These are phyloP conservation scores for Sturmia bella DNA, from an alignment of 2,888 invertebrate genomes.

Conservation along the genomic window DNA sequence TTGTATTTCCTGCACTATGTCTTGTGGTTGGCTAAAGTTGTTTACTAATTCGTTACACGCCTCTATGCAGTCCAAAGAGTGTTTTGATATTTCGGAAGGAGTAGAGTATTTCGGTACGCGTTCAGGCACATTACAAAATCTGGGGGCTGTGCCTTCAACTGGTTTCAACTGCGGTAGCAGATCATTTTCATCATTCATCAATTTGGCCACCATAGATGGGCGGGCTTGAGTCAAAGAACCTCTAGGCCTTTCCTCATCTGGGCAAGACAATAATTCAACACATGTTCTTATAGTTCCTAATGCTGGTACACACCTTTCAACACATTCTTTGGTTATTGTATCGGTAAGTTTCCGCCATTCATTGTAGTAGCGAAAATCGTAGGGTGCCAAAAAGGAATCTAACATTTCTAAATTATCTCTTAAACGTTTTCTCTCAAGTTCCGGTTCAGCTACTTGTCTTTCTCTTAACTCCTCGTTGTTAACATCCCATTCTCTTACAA, in stretches of 20 bases:
- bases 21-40: constrained; percentile 83
- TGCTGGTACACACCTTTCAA: constrained; percentile 86
- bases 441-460: constrained; percentile 78
- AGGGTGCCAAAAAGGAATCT: constrained; percentile 89
- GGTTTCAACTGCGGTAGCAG: constrained; percentile 92
- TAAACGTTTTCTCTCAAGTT: constrained; percentile 81
- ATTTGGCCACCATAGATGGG: constrained; percentile 62
- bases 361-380: constrained; percentile 93
- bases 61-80: constrained; percentile 87
- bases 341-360: constrained; percentile 89
- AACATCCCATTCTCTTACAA: constrained; percentile 94
- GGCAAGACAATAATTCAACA: constrained; percentile 88
- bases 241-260: constrained; percentile 87
- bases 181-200: constrained; percentile 84
- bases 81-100: constrained; percentile 92
- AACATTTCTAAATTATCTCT: constrained; percentile 78
- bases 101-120: constrained; percentile 90
- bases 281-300: constrained; percentile 91
- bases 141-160: constrained; percentile 90
- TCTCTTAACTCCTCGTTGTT: constrained; percentile 87
- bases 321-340: constrained; percentile 86
- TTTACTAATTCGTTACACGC: constrained; percentile 76
- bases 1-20: constrained; percentile 94
- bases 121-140: constrained; percentile 89
- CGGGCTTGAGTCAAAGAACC: constrained; percentile 78